A percentile compares a stretch with the other conserved stretches of the same genome.
These are phyloP conservation scores for Hirtodrosophila alboralis DNA, from an alignment of 2,888 invertebrate species.

Conservation along the genomic window DNA sequence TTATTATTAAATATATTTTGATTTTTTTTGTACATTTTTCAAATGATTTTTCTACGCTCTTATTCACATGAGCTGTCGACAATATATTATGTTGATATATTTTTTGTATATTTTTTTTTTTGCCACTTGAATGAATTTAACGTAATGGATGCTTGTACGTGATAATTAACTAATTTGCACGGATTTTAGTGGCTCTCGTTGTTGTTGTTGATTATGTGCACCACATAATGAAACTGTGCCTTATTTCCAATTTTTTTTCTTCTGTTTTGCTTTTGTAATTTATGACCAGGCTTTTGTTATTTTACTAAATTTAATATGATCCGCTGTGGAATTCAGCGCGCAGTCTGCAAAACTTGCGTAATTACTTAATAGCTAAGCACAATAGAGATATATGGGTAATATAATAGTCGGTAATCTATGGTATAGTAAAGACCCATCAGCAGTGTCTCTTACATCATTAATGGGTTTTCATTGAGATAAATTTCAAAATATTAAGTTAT, in stretches of 20 bases:
- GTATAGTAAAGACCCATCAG: neutral
- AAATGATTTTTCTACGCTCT: slow-evolving; percentile 24
- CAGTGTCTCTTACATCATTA: slow-evolving; percentile 27
- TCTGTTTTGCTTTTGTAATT: slow-evolving; percentile 31
- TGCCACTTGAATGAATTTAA: slow-evolving; percentile 26
- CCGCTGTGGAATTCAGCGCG: slow-evolving; percentile 9
- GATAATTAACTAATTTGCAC: slow-evolving; percentile 70
- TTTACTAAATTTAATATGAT: slow-evolving; percentile 27
- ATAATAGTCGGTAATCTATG: slow-evolving; percentile 25
- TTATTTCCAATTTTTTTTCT: too few species aligned
- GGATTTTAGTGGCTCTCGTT: slow-evolving; percentile 13
- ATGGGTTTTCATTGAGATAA: slow-evolving; percentile 23
- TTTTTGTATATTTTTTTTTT: slow-evolving; percentile 21
- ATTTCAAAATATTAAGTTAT: slow-evolving; percentile 20
- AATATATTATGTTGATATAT: slow-evolving; percentile 1
- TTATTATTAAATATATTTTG: slow-evolving; percentile 17
- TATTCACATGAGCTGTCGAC: slow-evolving; percentile 34
- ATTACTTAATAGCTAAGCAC: slow-evolving; percentile 37
- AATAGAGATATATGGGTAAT: slow-evolving; percentile 22
- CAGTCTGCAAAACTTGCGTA: slow-evolving; percentile 14
- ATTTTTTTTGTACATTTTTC: slow-evolving; percentile 14
- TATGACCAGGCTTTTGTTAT: slow-evolving; percentile 43
- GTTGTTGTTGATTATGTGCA: slow-evolving; percentile 6
- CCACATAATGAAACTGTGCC: slow-evolving; percentile 29
- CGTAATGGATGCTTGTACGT: slow-evolving; percentile 47